These are phyloP conservation scores for Poecile montanus DNA, from an alignment of 2,797 vertebrate genomes.

Conservation along the genomic window DNA sequence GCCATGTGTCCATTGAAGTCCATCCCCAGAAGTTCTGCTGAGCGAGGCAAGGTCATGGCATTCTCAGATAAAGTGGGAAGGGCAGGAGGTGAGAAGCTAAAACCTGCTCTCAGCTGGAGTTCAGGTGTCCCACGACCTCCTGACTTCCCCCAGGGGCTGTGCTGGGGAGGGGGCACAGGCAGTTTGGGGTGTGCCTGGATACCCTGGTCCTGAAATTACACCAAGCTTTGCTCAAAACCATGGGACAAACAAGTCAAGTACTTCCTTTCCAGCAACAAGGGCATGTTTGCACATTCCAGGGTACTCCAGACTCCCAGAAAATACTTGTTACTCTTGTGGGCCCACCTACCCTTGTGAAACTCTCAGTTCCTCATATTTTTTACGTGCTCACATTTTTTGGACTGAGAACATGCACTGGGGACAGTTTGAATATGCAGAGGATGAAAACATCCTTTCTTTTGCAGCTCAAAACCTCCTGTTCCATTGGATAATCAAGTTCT, in stretches of 20 bases:
- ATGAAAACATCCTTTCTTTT: neutral
- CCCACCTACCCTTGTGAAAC: neutral
- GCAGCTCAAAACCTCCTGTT: neutral
- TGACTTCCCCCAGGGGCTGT: neutral
- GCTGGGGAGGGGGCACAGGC: neutral
- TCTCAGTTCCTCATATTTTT: neutral
- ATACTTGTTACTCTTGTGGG: neutral
- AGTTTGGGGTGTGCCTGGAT: neutral
- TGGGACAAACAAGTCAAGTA: neutral
- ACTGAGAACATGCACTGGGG: neutral
- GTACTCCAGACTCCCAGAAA: neutral
- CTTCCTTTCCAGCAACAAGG: neutral
- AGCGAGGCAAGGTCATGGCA: neutral
- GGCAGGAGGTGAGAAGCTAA: neutral
- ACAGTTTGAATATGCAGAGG: neutral
- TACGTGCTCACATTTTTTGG: rapidly evolving
- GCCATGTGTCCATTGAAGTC: neutral
- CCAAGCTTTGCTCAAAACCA: neutral
- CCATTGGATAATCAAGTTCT: neutral
- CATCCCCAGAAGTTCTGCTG: neutral
- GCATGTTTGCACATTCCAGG: neutral
- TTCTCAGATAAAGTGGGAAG: neutral
- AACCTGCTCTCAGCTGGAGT: rapidly evolving
- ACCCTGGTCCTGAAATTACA: neutral
- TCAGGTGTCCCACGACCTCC: neutral